These are phyloP conservation scores for Hydrophis major DNA, from an alignment of 2,797 vertebrate species.

Conservation along the genomic window DNA sequence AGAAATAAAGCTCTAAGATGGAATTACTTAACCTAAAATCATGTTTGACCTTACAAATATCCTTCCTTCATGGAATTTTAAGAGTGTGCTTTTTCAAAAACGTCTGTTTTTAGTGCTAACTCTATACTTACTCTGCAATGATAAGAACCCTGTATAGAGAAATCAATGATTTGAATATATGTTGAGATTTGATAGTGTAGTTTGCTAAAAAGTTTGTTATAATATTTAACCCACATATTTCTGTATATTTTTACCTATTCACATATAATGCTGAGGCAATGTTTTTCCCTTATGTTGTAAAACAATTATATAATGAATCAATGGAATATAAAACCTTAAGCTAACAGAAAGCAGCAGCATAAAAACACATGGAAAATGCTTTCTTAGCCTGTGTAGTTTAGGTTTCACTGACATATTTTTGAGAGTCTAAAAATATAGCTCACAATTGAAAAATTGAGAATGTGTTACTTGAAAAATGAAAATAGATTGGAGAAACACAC, in stretches of 20 bases:
- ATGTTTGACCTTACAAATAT: conserved; percentile 2
- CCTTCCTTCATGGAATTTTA: background rate
- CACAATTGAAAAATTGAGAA: background rate
- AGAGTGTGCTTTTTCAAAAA: conserved; percentile 16
- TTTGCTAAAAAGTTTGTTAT: background rate
- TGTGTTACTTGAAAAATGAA: background rate
- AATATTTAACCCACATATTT: background rate
- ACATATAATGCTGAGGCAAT: background rate
- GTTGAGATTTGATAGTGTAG: background rate
- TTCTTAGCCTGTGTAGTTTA: background rate
- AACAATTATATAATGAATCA: background rate
- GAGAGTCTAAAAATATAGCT: background rate
- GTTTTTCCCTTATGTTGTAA: background rate
- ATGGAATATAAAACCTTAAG: background rate
- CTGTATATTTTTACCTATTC: background rate
- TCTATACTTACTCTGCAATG: conserved; percentile 23
- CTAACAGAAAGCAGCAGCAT: conserved; percentile 32
- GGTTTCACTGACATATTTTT: background rate
- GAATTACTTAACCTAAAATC: conserved; percentile 12
- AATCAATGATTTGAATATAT: background rate
- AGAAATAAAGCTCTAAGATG: background rate
- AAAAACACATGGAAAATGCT: background rate
- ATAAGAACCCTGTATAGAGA: conserved; percentile 14
- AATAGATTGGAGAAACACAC: background rate
- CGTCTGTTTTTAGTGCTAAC: conserved; percentile 12